phyloP scores from a whole-genome alignment of 1,140 invertebrate genomes.

The Sminthurides bifidus region DNA sequence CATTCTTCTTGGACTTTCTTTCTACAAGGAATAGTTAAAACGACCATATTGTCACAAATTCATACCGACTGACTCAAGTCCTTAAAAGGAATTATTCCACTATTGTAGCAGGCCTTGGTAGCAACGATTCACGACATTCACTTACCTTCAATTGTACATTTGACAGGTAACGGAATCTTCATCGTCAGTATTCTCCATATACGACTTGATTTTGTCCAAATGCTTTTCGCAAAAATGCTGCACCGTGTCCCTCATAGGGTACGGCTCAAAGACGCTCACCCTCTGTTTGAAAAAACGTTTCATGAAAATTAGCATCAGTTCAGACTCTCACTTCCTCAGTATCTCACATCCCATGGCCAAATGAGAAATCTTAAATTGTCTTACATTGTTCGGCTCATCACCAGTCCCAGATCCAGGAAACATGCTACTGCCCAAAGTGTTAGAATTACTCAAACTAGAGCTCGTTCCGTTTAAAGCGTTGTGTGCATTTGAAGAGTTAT shows the following conservation, averaged over 20 bases:
- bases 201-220: constrained; percentile 75
- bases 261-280: constrained; percentile 74
- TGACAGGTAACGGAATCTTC: constrained; percentile 72
- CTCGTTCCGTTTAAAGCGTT: too few relatives aligned
- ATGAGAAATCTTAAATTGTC: too few relatives aligned
- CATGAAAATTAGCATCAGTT: background rate
- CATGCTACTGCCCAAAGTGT: too few relatives aligned
- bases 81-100: background rate
- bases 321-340: background rate
- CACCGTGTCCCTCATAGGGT: constrained; percentile 75
- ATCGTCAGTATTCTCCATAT: constrained; percentile 77
- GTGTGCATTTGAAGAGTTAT: too few relatives aligned
- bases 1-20: constrained; percentile 67
- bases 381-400: too few relatives aligned
- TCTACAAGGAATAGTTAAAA: constrained; percentile 44
- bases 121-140: background rate
- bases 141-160: constrained; percentile 77
- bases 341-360: too few relatives aligned
- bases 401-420: too few relatives aligned
- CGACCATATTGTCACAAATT: constrained; percentile 8
- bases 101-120: background rate
- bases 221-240: constrained; percentile 92
- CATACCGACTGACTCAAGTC: background rate
- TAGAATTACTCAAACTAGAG: too few relatives aligned
- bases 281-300: constrained; percentile 41